Evolutionary conservation across 2,888 invertebrate genomes (phyloP).

Genomic region (Pseudanteris insignis): DNA sequence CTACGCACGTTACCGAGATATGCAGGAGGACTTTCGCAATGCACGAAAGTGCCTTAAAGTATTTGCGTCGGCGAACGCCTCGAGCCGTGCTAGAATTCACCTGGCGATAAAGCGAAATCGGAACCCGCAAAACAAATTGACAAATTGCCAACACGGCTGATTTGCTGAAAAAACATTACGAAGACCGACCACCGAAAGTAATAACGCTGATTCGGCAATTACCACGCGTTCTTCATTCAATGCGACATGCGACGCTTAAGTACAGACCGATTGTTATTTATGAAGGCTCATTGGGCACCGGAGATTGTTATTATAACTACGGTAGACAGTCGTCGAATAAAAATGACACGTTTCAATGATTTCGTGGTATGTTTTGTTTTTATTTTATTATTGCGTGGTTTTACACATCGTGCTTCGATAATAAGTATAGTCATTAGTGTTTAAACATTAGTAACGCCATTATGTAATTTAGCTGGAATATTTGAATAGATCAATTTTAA

Average conservation of each 20-base stretch:
- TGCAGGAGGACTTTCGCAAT: conserved; percentile 16
- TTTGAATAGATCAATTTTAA: no score
- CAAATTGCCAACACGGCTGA: conserved; percentile 28
- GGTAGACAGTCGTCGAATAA: no score
- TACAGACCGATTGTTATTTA: no score
- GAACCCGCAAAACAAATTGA: conserved; percentile 35
- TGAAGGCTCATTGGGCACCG: no score
- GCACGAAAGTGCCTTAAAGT: conserved; percentile 50
- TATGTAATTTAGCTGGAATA: no score
- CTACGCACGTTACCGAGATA: conserved; percentile 49
- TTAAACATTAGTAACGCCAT: no score
- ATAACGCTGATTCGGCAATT: background rate
- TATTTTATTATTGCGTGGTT: no score
- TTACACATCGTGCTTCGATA: no score
- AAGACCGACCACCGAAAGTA: background rate
- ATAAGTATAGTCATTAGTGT: no score
- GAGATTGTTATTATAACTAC: no score
- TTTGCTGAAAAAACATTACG: conserved; percentile 18
- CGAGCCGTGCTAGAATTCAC: conserved; percentile 47
- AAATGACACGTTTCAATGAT: no score
- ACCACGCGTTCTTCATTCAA: conserved; percentile 4
- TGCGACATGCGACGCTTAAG: background rate
- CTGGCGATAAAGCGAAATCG: conserved; percentile 41
- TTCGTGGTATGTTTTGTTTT: no score
- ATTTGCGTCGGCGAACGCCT: conserved; percentile 56